Evolutionary conservation across 2,797 vertebrate species (phyloP), one percentile per base, ranked within the genome.

Genomic region (Limnodromus scolopaceus): DNA sequence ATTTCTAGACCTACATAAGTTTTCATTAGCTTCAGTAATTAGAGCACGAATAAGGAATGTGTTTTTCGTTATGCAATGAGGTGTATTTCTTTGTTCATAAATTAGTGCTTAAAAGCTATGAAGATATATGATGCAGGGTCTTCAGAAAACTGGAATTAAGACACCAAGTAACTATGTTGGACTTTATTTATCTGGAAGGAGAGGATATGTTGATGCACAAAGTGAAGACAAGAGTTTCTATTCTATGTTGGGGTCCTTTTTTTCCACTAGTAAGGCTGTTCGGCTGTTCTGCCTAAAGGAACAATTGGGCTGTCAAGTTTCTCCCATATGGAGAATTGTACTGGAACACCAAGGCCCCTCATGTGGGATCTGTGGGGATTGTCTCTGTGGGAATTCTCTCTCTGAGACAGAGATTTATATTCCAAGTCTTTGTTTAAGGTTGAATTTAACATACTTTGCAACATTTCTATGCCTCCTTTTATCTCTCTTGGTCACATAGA

Each of bases 351-450:
- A 68, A 30, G 12, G 6, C 68, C 11, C 10, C 20, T 84, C 77
- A 23, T 1, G 0, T 53, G 22, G 36, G 34, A 72, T 66, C n/a
- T 2, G 0, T 58, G n/a, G 20, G 20, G 19, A 55, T 58, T 48
- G 46, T 24, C 23, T 66, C n/a, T 2, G 0, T 58, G 36, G 20
- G 16, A 16, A 51, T 51, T 28, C 28, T 30, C 28, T 80, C 25
- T 81, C 28, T 66, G 41, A 63, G 32, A 66, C 24, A 36, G 30
- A 84, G 46, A 43, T 80, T 60, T 45, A 6, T 75, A 55, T 55
- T 25, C 30, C 10, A 79, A 32, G n/a, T 38, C 19, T 79, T 69
- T 66, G 22, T 20, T 23, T 32, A 77, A 63, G 45, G n/a, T 16
- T 36, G 48, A 77, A 53, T 74, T 70, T 72, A 77, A 87, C 12